These are phyloP conservation scores for Listronotus oregonensis DNA, from an alignment of 1,140 invertebrate genomes.

Conservation along the genomic window DNA sequence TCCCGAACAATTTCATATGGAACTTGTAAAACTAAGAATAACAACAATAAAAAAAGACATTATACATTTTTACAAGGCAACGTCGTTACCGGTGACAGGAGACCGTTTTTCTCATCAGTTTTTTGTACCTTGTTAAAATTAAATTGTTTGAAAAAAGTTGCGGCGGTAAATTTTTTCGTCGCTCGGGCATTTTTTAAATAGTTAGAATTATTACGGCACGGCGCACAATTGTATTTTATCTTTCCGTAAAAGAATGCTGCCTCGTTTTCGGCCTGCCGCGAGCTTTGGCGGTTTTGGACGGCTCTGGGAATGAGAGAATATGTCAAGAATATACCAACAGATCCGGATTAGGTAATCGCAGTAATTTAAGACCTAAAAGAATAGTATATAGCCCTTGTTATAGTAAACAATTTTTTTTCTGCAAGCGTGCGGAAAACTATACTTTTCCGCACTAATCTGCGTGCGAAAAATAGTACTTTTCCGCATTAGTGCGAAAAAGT, in stretches of 20 bases:
- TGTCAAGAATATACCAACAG: constrained; percentile 17
- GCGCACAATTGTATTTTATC: constrained; percentile 23
- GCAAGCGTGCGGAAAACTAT: no score
- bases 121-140: constrained; percentile 23
- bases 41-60: neutral
- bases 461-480: no score
- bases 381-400: no score
- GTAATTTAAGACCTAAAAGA: no score
- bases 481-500: no score
- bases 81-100: constrained; percentile 20
- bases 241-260: constrained; percentile 24
- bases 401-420: no score
- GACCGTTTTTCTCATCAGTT: constrained; percentile 21
- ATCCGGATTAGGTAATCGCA: neutral
- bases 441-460: no score
- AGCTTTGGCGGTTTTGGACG: constrained; percentile 11
- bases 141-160: constrained; percentile 23
- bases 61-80: constrained; percentile 6
- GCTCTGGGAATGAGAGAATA: constrained; percentile 7
- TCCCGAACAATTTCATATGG: neutral
- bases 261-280: constrained; percentile 12
- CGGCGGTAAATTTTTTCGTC: constrained; percentile 17
- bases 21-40: neutral
- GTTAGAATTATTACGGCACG: constrained; percentile 18
- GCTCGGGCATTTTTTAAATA: constrained; percentile 23